These are phyloP conservation scores for Chaetura pelagica DNA, from an alignment of 2,113 vertebrate genomes.

Conservation along the genomic window DNA sequence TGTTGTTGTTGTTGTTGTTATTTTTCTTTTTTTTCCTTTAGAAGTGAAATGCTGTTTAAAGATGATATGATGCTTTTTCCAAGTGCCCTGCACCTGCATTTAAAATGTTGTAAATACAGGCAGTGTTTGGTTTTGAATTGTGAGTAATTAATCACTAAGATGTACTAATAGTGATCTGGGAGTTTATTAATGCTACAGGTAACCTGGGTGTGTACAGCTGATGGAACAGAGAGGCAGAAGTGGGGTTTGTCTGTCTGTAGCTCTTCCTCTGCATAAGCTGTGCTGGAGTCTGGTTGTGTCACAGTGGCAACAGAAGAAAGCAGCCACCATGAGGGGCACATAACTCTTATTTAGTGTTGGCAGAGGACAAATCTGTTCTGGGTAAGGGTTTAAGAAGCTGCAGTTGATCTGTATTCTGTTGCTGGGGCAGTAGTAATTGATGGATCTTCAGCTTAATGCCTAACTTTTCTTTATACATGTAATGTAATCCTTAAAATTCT, in stretches of 20 bases:
- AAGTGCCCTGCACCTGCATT: not conserved
- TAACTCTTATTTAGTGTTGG: not conserved
- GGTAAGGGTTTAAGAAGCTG: not conserved
- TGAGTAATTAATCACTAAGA: not conserved
- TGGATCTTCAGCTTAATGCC: not conserved
- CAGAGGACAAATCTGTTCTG: not conserved
- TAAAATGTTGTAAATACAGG: fast-evolving
- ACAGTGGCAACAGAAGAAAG: not conserved
- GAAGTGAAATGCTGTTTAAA: not conserved
- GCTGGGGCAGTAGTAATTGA: not conserved
- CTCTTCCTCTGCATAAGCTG: fast-evolving
- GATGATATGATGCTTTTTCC: not conserved
- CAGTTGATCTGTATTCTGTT: not conserved
- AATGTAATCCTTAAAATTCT: not conserved
- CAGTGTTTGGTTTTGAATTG: not conserved
- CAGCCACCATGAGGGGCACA: fast-evolving
- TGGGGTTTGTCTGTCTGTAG: not conserved
- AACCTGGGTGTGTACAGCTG: not conserved
- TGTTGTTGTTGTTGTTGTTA: too few relatives aligned
- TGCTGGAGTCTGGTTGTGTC: not conserved
- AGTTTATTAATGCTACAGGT: not conserved
- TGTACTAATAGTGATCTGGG: not conserved
- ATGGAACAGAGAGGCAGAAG: not conserved
- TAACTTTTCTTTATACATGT: not conserved
- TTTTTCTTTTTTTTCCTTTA: not conserved